Base-by-base conservation (phyloP, 2,797 vertebrate genomes). In the Scolopax bukidnonensis region DNA sequence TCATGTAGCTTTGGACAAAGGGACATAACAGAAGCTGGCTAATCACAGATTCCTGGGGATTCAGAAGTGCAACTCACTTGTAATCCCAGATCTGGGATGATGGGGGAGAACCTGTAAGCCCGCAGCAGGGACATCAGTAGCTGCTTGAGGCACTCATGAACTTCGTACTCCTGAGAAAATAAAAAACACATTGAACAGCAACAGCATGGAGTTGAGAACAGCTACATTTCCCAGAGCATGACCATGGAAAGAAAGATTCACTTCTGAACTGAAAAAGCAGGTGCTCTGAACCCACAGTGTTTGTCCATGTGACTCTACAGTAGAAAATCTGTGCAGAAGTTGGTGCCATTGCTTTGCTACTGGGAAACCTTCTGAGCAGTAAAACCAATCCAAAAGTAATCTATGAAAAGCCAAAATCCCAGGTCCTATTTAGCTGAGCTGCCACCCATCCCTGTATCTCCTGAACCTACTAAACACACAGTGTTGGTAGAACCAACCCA, bases 81-180 rank as follows among this genome's bases (percentile, higher is more conserved):
- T 95, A 99, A 98, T 89, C 99, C 98, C 67, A 99, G 97, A 97
- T 99, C 99, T 50, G 99, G 99, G 95, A 99, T 99, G 91, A 99
- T 99, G 67, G 99, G 99, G 4, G 99, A 99, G 98, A 99, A 99
- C 33, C 99, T 99, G 95, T 99, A 99, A 6, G 99, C 99, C 60
- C 99, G 98, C 84, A 99, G 98, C 69, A 99, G 97, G 12, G 99
- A 99, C 99, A 99, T 99, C 99, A 99, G 98, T 93, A 99, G 96
- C 97, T 99, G 99, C 96, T 99, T 99, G 96, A 99, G 98, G 96
- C 99, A 99, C 95, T 99, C 99, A 2, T 98, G 99, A 23, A 99
- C 98, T 96, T 99, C 99, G 10, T 99, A 99, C 82, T 99, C 99
- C 99, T 99, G 77, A 76, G 71, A 75, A 91, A 96, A 87, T 51